Evolutionary conservation across 1,140 invertebrate genomes (phyloP).

Genomic region (Drosophila mauritiana): DNA sequence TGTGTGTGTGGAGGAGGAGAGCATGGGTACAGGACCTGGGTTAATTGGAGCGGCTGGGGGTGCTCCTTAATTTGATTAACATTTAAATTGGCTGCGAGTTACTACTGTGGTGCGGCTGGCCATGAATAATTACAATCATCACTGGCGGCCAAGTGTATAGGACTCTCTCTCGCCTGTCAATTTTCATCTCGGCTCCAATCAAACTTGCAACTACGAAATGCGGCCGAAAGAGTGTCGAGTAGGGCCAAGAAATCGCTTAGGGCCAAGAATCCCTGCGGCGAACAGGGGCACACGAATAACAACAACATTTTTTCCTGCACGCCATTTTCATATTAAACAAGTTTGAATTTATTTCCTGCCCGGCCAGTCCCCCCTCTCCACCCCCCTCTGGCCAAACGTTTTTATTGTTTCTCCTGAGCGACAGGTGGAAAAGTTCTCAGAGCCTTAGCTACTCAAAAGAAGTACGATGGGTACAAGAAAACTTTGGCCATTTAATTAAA

Average conservation of each 20-base stretch:
- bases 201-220: slow-evolving; percentile 46
- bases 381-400: slow-evolving; percentile 11
- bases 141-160: slow-evolving; percentile 6
- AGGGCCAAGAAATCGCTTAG: slow-evolving; percentile 57
- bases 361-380: slow-evolving; percentile 31
- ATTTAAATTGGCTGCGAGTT: slow-evolving; percentile 62
- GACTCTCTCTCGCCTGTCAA: slow-evolving; percentile 37
- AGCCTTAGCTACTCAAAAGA: slow-evolving; percentile 49
- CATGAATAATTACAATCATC: slow-evolving; percentile 52
- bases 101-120: slow-evolving; percentile 28
- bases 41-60: slow-evolving; percentile 52
- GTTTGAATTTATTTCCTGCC: slow-evolving; percentile 75
- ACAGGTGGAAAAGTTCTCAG: slow-evolving; percentile 73
- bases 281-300: slow-evolving; percentile 65
- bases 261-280: slow-evolving; percentile 45
- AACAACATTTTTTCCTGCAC: slow-evolving; percentile 61
- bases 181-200: slow-evolving; percentile 47
- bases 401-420: slow-evolving; percentile 61
- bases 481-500: slow-evolving; percentile 48
- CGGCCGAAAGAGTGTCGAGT: background rate
- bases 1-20: background rate
- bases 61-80: slow-evolving; percentile 75
- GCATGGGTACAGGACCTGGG: slow-evolving; percentile 17
- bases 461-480: slow-evolving; percentile 19
- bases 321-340: slow-evolving; percentile 82